Evolutionary conservation across 2,797 vertebrate species (phyloP).

Genomic region (Craterocephalus amniculus): DNA sequence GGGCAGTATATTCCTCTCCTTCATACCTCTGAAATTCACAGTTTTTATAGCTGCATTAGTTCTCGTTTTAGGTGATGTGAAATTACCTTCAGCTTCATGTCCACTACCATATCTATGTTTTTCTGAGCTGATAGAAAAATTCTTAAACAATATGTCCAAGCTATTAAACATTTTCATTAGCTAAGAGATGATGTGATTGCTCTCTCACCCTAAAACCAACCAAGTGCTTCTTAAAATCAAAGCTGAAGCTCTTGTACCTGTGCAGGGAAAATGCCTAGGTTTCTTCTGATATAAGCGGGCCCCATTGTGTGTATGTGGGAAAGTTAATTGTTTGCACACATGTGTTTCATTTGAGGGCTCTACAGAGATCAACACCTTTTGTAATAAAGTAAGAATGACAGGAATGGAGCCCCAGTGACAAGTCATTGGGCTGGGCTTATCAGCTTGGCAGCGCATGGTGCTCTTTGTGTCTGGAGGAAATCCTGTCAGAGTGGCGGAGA

Average conservation of each 20-base stretch:
- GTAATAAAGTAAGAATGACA: constrained; percentile 76
- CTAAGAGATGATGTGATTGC: not conserved
- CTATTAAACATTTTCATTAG: no score
- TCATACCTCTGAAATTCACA: no score
- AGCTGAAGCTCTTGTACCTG: not conserved
- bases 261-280: constrained; percentile 1
- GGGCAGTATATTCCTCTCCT: no score
- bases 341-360: constrained; percentile 44
- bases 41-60: no score
- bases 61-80: no score
- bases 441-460: constrained; percentile 59
- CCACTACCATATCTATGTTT: no score
- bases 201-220: not conserved
- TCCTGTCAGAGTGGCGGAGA: constrained; percentile 67
- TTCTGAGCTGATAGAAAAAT: no score
- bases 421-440: constrained; percentile 66
- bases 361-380: constrained; percentile 69
- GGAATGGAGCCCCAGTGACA: constrained; percentile 69
- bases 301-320: constrained; percentile 20
- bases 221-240: not conserved
- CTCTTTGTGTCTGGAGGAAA: constrained; percentile 85
- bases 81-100: no score
- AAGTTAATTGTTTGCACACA: constrained; percentile 49
- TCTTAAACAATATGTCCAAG: no score
- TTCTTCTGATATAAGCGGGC: not conserved